Base-by-base conservation (phyloP, 1,140 invertebrate genomes). In the Drosophila burlai region DNA sequence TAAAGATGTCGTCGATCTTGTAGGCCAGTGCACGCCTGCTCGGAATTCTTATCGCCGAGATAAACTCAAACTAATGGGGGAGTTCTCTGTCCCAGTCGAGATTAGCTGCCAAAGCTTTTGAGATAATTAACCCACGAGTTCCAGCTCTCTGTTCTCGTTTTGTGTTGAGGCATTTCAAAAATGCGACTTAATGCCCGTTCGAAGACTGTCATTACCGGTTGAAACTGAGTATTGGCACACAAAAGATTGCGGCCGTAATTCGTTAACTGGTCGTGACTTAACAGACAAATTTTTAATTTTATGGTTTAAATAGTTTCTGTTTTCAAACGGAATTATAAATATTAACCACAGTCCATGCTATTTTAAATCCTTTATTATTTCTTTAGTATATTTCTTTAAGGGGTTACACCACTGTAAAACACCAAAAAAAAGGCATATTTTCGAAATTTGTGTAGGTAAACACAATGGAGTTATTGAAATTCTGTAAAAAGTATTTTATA, bases 1-100 rank as follows among this genome's bases (percentile, higher is more conserved):
- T 82, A 73, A 86, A 64, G 57, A 65, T 75, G 67, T 71, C 72
- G 78, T 76, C 64, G 52, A 49, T 84, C 62, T 52, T 63, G 59
- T 65, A 52, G 72, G 73, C 81, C 54, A 75, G 58, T 68, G 46
- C 61, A 66, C 43, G 67, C 36, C 58, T 46, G 63, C 65, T 77
- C 73, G 68, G 46, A 24, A 24, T n/a, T 46, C 77, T 85, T 84
- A 84, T 84, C 82, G 21, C 4, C n/a, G 24, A 73, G 46, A 73
- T 72, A 73, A 73, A 52, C 38, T 47, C 46, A 24, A 26, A n/a
- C 31, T 31, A 50, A 60, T 57, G 26, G 45, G 38, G 67, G 36
- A 36, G 36, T 43, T 72, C 43, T 47, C 46, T 29, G 16, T 46
- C 46, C 15, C 26, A 18, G 13, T 15, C 1, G 24, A 29, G 52